Percentiles rank a stretch among this genome's conserved stretches.
phyloP scores from a whole-genome alignment of 1,140 invertebrate species.

The Ganaspis sp. region DNA sequence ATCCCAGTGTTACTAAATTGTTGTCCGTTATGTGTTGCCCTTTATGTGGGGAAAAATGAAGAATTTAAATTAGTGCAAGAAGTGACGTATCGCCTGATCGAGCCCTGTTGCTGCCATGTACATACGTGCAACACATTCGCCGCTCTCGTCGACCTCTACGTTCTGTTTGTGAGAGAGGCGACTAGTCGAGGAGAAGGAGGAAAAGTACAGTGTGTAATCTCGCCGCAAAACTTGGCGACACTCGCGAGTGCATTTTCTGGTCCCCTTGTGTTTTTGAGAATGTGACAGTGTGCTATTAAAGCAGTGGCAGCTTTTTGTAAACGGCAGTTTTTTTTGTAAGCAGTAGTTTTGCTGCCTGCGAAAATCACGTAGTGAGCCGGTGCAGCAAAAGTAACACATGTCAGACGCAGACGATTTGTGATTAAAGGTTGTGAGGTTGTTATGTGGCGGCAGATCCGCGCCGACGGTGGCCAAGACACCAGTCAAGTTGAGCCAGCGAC shows the following conservation, averaged over 20 bases:
- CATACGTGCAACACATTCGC: constrained; percentile 42
- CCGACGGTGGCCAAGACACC: constrained; percentile 23
- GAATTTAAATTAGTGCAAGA: not conserved
- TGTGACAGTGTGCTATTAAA: constrained; percentile 13
- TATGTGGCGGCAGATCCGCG: not conserved
- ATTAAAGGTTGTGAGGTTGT: constrained; percentile 2
- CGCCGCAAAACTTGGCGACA: not conserved
- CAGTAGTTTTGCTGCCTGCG: no score
- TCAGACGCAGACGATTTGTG: not conserved
- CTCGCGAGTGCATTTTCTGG: not conserved
- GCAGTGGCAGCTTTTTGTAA: no score
- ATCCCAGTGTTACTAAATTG: not conserved
- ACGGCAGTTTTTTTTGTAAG: no score
- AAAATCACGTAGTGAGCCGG: not conserved
- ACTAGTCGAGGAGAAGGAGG: not conserved
- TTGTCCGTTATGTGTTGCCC: not conserved
- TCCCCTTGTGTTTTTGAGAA: not conserved
- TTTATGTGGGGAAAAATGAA: not conserved
- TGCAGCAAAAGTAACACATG: not conserved
- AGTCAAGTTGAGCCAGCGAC: constrained; percentile 13
- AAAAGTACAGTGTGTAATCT: not conserved
- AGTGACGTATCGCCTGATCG: constrained; percentile 15
- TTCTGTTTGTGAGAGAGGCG: not conserved
- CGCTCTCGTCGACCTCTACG: constrained; percentile 50
- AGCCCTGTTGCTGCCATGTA: constrained; percentile 5